Base-by-base conservation (phyloP, 2,797 vertebrate species). In the Adelosebastes latens region DNA sequence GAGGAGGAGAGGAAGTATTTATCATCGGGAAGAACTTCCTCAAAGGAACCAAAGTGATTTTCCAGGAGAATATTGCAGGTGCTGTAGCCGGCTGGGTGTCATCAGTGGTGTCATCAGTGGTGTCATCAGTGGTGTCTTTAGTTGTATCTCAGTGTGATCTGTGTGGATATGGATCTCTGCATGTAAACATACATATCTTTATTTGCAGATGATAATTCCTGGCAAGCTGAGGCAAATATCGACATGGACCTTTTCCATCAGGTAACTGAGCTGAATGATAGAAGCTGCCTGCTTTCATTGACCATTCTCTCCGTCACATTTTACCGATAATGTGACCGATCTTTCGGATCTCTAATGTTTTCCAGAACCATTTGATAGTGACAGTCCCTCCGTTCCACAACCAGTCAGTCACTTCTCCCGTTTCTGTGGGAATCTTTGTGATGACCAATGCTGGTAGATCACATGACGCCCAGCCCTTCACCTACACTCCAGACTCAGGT, bases 231-330 rank as follows among this genome's bases (percentile, higher is more conserved):
- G 94, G 98, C 98, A 90, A 97, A 99, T 94, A 99, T 99, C 60
- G 99, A 99, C 92, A 99, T 99, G 97, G 99, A 99, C 92, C 96
- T 99, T 88, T 99, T 99, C 92, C 99, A 99, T 95, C 99, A 99
- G 97, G 99, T 99, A 97, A 83, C 74, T 79, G 6, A 72, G 64
- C 20, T 72, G 14, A 56, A 69, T 29, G 12, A 66, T 39, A 16
- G 29, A 24, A 63, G 2, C 67, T 77, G 16, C 56, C 46, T 29
- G 46, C 25, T 64, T 55, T 56, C 24, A 6, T 42, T 81, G 4
- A n/a, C 10, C 31, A 10, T 9, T n/a, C 13, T 24, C 2, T 36
- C 31, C 7, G 13, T 58, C 7, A 31, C 5, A 72, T 79, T 25
- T 32, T 24, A 32, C 36, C 78, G 49, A 36, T 66, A 55, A 55